These are phyloP conservation scores for Halictus quadricinctus DNA, from an alignment of 2,888 invertebrate genomes.

Conservation along the genomic window DNA sequence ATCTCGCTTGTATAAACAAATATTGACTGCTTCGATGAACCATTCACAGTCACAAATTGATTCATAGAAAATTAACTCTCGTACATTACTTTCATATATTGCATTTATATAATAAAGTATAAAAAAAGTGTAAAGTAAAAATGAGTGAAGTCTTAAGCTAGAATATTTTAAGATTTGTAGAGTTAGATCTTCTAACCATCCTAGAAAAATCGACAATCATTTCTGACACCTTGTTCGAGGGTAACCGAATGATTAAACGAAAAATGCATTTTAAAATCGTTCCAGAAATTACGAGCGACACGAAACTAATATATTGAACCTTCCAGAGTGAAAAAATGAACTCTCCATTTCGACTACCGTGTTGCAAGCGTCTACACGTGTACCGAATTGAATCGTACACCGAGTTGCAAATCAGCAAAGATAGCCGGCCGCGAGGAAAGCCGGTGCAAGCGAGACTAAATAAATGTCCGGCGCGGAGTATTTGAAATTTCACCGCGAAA, in stretches of 20 bases:
- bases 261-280: not conserved
- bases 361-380: not conserved
- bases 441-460: not conserved
- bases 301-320: not conserved
- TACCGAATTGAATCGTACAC: not conserved
- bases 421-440: not conserved
- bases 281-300: not conserved
- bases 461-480: not conserved
- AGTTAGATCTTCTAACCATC: too few species aligned
- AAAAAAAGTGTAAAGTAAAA: too few species aligned
- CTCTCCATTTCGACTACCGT: not conserved
- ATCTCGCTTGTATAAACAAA: slow-evolving; percentile 25
- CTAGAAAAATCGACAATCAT: too few species aligned
- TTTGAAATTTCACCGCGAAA: not conserved
- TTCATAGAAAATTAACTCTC: too few species aligned
- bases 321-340: not conserved
- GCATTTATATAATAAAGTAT: too few species aligned
- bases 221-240: too few species aligned
- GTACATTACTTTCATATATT: too few species aligned
- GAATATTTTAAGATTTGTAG: too few species aligned
- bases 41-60: not conserved
- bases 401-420: not conserved
- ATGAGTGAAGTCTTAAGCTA: too few species aligned
- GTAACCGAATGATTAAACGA: too few species aligned
- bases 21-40: not conserved